Conservation (phyloP, 2,888 invertebrate genomes). For the Drosophila macrothrix region DNA sequence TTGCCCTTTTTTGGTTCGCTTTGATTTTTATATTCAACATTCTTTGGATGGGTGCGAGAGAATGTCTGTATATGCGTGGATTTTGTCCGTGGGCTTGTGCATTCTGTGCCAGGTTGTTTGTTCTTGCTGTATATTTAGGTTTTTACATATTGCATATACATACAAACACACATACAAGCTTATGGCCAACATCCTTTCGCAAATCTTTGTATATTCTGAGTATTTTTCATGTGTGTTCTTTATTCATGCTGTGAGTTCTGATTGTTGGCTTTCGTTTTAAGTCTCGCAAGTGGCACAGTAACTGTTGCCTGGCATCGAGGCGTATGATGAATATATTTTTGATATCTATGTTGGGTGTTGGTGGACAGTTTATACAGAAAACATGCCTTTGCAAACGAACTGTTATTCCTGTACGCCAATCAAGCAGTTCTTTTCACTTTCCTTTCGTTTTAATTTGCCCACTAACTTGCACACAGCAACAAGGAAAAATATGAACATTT, state of each 20-base stretch:
- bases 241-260: conserved; percentile 1
- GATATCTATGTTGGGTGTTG: background rate
- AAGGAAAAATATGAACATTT: background rate
- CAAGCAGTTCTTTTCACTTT: background rate
- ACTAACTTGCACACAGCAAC: background rate
- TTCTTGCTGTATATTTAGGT: background rate
- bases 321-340: conserved; percentile 25
- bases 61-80: background rate
- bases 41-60: background rate
- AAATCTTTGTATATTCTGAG: background rate
- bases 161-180: background rate
- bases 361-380: background rate
- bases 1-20: conserved; percentile 11
- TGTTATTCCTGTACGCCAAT: conserved; percentile 9
- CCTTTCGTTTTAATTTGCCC: background rate
- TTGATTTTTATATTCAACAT: conserved; percentile 18
- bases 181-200: background rate
- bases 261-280: conserved; percentile 10
- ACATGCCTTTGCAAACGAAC: conserved; percentile 24
- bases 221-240: conserved; percentile 1
- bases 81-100: background rate
- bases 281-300: conserved; percentile 6
- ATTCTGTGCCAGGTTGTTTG: background rate
- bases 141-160: background rate
- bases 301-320: background rate